Conservation (phyloP, 2,797 vertebrate genomes). For the Bufotes viridis region DNA sequence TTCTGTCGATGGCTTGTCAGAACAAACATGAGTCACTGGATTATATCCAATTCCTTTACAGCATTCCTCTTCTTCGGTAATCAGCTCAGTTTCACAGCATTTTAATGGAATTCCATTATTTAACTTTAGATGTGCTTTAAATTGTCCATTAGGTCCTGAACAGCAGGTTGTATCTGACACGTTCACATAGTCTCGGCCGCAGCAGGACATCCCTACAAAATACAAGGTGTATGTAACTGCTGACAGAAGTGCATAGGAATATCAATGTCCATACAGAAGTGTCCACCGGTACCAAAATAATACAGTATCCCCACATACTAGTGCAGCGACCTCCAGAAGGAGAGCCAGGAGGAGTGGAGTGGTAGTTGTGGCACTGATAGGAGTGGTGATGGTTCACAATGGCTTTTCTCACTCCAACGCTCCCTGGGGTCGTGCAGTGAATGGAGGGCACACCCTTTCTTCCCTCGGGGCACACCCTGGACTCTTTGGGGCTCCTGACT, state of each 20-base stretch:
- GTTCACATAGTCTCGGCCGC: slow-evolving; percentile 87
- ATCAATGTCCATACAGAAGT: too few species aligned
- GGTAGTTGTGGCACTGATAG: too few species aligned
- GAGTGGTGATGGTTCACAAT: too few species aligned
- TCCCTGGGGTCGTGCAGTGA: too few species aligned
- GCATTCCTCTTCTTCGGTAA: slow-evolving; percentile 84
- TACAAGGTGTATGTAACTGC: not conserved
- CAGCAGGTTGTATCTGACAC: slow-evolving; percentile 88
- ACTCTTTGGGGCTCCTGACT: too few species aligned
- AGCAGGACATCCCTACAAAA: slow-evolving; percentile 86
- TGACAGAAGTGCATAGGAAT: not conserved
- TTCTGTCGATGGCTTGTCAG: slow-evolving; percentile 83
- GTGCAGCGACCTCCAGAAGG: too few species aligned
- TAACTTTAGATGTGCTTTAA: slow-evolving; percentile 81
- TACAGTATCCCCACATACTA: too few species aligned
- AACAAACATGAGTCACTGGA: slow-evolving; percentile 87
- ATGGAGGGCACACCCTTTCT: too few species aligned
- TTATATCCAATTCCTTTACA: slow-evolving; percentile 90
- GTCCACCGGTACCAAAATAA: too few species aligned
- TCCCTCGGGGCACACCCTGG: too few species aligned
- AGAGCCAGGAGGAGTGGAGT: too few species aligned
- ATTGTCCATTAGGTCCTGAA: slow-evolving; percentile 77
- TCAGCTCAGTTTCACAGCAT: slow-evolving; percentile 90
- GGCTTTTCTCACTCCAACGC: too few species aligned
- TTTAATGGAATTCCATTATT: slow-evolving; percentile 80